phyloP scores from a whole-genome alignment of 2,797 vertebrate genomes.

The Scarus forsteni region DNA sequence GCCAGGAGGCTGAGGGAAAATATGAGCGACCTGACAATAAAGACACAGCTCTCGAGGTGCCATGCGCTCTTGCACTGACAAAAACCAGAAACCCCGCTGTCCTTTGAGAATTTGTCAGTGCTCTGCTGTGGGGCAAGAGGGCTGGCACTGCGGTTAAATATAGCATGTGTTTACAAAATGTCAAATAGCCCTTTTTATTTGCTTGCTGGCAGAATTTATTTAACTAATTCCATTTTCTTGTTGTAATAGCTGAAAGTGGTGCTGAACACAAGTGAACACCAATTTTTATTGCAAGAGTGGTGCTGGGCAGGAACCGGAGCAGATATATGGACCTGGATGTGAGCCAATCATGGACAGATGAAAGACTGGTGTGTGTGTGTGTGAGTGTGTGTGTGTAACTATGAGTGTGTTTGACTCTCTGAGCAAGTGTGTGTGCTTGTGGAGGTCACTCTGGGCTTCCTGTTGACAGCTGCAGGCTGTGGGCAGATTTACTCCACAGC shows the following conservation, averaged over 20 bases:
- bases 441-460: slow-evolving; percentile 80
- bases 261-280: slow-evolving; percentile 25
- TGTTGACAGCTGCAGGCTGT: slow-evolving; percentile 84
- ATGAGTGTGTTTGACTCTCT: slow-evolving; percentile 51
- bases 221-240: slow-evolving; percentile 20
- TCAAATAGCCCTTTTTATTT: slow-evolving; percentile 37
- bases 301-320: neutral
- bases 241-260: slow-evolving; percentile 19
- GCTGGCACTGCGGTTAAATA: slow-evolving; percentile 55
- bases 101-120: slow-evolving; percentile 51
- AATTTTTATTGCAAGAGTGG: slow-evolving; percentile 32
- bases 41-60: slow-evolving; percentile 59
- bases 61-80: slow-evolving; percentile 57
- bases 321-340: slow-evolving; percentile 48
- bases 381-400: slow-evolving; percentile 12
- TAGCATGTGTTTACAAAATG: slow-evolving; percentile 64
- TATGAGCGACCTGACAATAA: slow-evolving; percentile 65
- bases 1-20: slow-evolving; percentile 57
- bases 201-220: slow-evolving; percentile 19
- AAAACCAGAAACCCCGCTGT: slow-evolving; percentile 62
- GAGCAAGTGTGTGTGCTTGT: slow-evolving; percentile 53
- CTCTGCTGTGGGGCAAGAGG: slow-evolving; percentile 30
- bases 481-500: slow-evolving; percentile 79
- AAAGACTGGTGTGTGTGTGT: slow-evolving; percentile 43
- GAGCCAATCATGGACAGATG: slow-evolving; percentile 61